Conservation (phyloP, 1,140 invertebrate species). For the Anagrus nilaparvatae region DNA sequence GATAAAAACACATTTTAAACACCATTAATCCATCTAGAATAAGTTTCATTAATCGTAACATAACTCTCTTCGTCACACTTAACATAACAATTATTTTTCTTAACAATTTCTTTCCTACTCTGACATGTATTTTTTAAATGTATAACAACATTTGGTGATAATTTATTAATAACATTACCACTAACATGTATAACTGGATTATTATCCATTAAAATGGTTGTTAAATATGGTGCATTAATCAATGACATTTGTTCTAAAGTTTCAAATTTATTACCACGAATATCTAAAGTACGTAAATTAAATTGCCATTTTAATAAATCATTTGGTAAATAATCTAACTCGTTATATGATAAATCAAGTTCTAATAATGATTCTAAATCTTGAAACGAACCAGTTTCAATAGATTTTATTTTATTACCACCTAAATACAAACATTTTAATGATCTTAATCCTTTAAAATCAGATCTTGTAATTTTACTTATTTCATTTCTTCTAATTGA, state of each 20-base stretch:
- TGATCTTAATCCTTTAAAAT: constrained; percentile 16
- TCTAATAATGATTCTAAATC: constrained; percentile 20
- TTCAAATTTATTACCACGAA: constrained; percentile 27
- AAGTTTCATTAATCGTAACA: constrained; percentile 2
- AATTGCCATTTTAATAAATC: constrained; percentile 23
- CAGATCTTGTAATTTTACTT: constrained; percentile 7
- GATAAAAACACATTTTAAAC: too few relatives aligned
- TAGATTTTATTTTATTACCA: constrained; percentile 24
- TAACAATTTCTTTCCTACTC: neutral
- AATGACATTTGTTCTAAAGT: constrained; percentile 25
- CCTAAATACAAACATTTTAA: constrained; percentile 25
- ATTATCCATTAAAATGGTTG: constrained; percentile 23
- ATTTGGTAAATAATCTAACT: constrained; percentile 22
- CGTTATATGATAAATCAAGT: constrained; percentile 32
- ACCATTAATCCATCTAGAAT: constrained; percentile 14
- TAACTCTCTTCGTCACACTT: constrained; percentile 13
- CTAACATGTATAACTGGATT: constrained; percentile 22
- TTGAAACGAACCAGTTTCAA: constrained; percentile 23
- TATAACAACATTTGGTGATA: constrained; percentile 21
- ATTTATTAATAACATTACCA: constrained; percentile 17
- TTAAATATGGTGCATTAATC: constrained; percentile 15
- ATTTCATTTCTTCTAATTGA: constrained; percentile 29
- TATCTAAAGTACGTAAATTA: constrained; percentile 23
- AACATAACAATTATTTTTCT: constrained; percentile 21
- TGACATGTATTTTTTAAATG: constrained; percentile 20